Conservation (phyloP, 2,113 vertebrate species). For the Hiodon tergisus region DNA sequence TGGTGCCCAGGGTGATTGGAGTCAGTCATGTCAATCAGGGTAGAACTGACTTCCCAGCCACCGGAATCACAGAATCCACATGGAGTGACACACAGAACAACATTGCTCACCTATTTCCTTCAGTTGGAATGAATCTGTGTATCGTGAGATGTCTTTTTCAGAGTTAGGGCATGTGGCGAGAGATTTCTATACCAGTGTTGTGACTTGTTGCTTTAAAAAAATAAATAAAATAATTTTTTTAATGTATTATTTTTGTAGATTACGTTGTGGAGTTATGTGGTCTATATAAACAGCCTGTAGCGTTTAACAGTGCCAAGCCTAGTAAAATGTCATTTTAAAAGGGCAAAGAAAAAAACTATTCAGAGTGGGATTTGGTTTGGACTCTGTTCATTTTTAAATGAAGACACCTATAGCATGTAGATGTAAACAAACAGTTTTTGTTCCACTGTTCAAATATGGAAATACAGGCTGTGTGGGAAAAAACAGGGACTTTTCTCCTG, state of each 20-base stretch:
- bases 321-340: neutral
- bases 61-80: too few species aligned
- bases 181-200: neutral
- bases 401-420: too few species aligned
- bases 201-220: neutral
- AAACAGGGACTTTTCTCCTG: too few species aligned
- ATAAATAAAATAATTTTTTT: neutral
- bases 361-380: neutral
- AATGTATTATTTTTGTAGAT: constrained; percentile 4
- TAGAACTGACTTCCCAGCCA: too few species aligned
- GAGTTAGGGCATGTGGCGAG: neutral
- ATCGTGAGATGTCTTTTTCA: neutral
- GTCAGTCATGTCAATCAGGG: too few species aligned
- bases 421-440: too few species aligned
- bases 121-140: constrained; percentile 18
- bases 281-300: constrained; percentile 13
- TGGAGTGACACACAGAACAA: too few species aligned
- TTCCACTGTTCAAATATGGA: too few species aligned
- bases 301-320: constrained; percentile 18
- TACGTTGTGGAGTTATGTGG: constrained; percentile 5
- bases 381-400: neutral
- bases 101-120: neutral
- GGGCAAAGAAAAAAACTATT: neutral
- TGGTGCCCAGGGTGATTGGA: neutral
- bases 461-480: too few species aligned